These are phyloP conservation scores for Bombyx mori DNA, from an alignment of 1,140 invertebrate genomes.

Conservation along the genomic window ASM3026992v2 NC_085116.1:11377501-11378000, in stretches of 20 bases:
- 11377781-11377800: constrained; percentile 60
- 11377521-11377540: too few relatives aligned
- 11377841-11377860: constrained; percentile 46
- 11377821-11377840: constrained; percentile 50
- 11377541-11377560: too few relatives aligned
- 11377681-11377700: too few relatives aligned
- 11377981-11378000: constrained; percentile 8
- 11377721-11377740: constrained; percentile 46
- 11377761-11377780: constrained; percentile 58
- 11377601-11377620: too few relatives aligned
- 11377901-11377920: constrained; percentile 43
- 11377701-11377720: constrained; percentile 14
- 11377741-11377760: constrained; percentile 28
- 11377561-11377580: too few relatives aligned
- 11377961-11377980: constrained; percentile 22
- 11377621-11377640: too few relatives aligned
- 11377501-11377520: too few relatives aligned
- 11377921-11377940: constrained; percentile 34
- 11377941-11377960: constrained; percentile 31
- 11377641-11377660: too few relatives aligned
- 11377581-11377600: too few relatives aligned
- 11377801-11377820: constrained; percentile 33
- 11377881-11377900: constrained; percentile 48
- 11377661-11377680: too few relatives aligned
- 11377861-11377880: constrained; percentile 59